Evolutionary conservation across 2,797 vertebrate species (phyloP), one percentile per base, ranked within the genome.

Genomic region (Gymnocypris eckloni): DNA sequence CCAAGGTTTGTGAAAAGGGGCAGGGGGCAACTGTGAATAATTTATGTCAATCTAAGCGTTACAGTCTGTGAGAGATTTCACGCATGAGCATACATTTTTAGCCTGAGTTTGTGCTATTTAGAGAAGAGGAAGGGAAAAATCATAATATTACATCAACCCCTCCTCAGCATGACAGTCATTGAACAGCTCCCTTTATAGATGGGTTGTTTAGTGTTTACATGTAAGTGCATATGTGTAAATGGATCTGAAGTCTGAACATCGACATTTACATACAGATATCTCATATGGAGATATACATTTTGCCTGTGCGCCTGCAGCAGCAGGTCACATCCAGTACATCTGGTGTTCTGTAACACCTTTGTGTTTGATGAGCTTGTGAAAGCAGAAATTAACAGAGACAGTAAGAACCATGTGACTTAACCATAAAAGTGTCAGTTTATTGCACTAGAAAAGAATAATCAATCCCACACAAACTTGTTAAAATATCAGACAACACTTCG

Each of bases 31-130:
- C 76, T 78, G 83, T 88, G 79, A 79, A 87, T 89, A 88, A 88
- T 89, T 83, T 85, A 88, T 89, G 85, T 87, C 78, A 86, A 86
- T 77, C 50, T 79, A 64, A 77, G 71, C 54, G 81, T 84, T 70
- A 52, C 81, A 67, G 77, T 87, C 83, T 87, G 86, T 86, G 81
- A 52, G 33, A 77, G 84, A 87, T 87, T 86, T 86, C 75, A 89
- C 43, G 86, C 86, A 87, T 86, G 79, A 81, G 59, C 41, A 59
- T 72, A 81, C 84, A 82, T 81, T 87, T 85, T 79, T 78, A 87
- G 71, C 41, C 85, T 11, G 54, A 71, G 72, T 71, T 86, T 70
- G 70, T 66, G 66, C n/a, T 67, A 86, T 79, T 85, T 79, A 86
- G 67, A 6, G 45, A 37, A 86, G 66, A 82, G 73, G 79, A 84